These are phyloP conservation scores for Coreius guichenoti DNA, from an alignment of 2,797 vertebrate genomes.

Conservation along the genomic window DNA sequence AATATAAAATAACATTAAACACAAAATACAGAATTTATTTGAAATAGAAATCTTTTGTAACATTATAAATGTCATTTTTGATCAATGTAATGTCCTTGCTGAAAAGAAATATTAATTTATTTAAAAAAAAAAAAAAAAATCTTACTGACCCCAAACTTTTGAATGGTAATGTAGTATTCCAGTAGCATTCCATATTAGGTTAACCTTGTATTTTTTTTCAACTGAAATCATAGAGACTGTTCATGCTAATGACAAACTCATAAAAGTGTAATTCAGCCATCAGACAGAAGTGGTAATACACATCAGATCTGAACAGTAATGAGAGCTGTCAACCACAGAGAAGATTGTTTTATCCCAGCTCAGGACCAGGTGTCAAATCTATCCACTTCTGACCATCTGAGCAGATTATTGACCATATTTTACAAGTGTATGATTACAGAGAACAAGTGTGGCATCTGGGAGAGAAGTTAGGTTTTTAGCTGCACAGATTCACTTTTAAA, in stretches of 20 bases:
- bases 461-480: neutral
- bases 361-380: neutral
- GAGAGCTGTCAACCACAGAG: neutral
- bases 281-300: neutral
- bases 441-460: slow-evolving; percentile 4
- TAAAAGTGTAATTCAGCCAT: neutral
- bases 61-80: neutral
- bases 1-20: no score
- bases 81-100: neutral
- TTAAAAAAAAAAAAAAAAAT: neutral
- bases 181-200: neutral
- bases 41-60: neutral
- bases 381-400: neutral
- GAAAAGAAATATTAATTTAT: neutral
- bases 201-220: neutral
- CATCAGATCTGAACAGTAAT: neutral
- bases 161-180: neutral
- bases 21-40: neutral
- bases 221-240: neutral
- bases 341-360: neutral
- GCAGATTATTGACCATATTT: neutral
- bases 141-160: neutral
- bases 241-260: neutral
- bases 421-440: neutral
- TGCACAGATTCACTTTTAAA: slow-evolving; percentile 13